Percentiles rank a stretch among this genome's conserved stretches.
These are phyloP conservation scores for Oryzias javanicus DNA, from an alignment of 2,113 vertebrate genomes.

Conservation along the genomic window DNA sequence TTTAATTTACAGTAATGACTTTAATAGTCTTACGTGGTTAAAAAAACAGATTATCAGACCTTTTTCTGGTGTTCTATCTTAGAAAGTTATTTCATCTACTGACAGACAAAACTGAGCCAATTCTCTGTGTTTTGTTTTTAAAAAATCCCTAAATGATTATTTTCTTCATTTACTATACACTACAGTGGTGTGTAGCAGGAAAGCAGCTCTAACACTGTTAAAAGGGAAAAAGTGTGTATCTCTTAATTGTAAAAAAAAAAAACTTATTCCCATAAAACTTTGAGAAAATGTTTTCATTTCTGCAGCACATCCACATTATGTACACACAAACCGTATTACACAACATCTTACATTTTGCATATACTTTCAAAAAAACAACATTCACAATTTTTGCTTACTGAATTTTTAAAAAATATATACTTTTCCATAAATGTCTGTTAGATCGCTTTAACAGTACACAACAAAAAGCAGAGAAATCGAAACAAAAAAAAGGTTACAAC, in stretches of 20 bases:
- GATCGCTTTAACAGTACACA: constrained; percentile 38
- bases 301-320: constrained; percentile 21
- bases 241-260: too few relatives aligned
- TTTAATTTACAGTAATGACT: too few relatives aligned
- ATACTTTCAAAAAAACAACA: constrained; percentile 41
- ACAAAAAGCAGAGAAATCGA: constrained; percentile 42
- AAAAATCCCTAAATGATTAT: too few relatives aligned
- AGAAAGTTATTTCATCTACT: too few relatives aligned
- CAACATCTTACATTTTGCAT: constrained; percentile 57
- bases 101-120: too few relatives aligned
- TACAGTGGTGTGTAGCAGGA: too few relatives aligned
- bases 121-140: too few relatives aligned
- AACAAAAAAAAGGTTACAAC: constrained; percentile 53
- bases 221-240: not conserved
- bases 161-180: too few relatives aligned
- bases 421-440: constrained; percentile 28
- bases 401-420: constrained; percentile 66
- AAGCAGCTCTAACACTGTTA: too few relatives aligned
- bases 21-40: too few relatives aligned
- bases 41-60: too few relatives aligned
- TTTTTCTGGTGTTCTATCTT: too few relatives aligned
- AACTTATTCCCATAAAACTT: constrained; percentile 36
- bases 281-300: constrained; percentile 27
- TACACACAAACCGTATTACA: constrained; percentile 50
- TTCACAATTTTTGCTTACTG: constrained; percentile 46